phyloP scores from a whole-genome alignment of 2,888 invertebrate genomes.

The Tetrapedia diversipes region DNA sequence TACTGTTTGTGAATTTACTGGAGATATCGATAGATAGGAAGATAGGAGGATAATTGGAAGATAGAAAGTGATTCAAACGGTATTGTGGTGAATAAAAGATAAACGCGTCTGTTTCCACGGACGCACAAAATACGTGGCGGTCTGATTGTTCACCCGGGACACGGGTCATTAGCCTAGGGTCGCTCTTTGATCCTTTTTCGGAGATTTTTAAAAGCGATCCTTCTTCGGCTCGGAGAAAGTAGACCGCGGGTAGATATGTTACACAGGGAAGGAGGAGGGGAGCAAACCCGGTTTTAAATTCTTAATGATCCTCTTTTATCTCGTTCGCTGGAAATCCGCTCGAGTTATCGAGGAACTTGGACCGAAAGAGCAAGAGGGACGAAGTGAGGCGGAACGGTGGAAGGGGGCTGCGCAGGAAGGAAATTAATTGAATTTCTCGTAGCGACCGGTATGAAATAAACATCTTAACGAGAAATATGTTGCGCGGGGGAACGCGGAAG shows the following conservation, averaged over 20 bases:
- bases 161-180: neutral
- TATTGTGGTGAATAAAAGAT: no score
- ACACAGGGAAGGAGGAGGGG: conserved; percentile 1
- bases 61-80: no score
- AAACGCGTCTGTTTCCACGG: no score
- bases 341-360: conserved; percentile 6
- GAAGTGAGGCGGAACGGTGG: no score
- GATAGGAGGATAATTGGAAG: neutral
- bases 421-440: conserved; percentile 31
- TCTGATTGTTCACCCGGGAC: neutral
- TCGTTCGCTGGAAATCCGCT: conserved; percentile 22
- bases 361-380: neutral
- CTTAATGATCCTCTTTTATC: conserved; percentile 31
- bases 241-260: conserved; percentile 1
- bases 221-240: conserved; percentile 17
- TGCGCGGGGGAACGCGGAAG: conserved; percentile 37
- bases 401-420: neutral
- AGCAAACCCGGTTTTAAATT: conserved; percentile 29
- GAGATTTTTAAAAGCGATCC: conserved; percentile 11
- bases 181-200: neutral
- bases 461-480: conserved; percentile 34
- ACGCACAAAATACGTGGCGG: neutral
- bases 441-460: conserved; percentile 34
- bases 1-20: neutral
- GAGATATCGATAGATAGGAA: no score